A percentile compares a stretch with the other conserved stretches of the same genome.
Conservation (phyloP, 2,113 vertebrate genomes). For the Fukomys damarensis region DNA sequence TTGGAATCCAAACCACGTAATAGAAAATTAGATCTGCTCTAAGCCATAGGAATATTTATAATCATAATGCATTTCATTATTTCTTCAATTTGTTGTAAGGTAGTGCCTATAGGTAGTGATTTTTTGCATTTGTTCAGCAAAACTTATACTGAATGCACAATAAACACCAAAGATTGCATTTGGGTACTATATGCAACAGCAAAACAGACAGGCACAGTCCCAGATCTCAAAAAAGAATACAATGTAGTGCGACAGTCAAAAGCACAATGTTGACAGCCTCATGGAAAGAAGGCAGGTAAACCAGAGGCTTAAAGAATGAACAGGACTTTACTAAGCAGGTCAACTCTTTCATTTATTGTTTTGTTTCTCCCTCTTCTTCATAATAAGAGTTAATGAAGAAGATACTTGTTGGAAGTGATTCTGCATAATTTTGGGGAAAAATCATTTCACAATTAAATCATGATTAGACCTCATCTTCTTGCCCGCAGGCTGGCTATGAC, state of each 20-base stretch:
- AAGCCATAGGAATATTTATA: not conserved
- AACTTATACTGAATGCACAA: not conserved
- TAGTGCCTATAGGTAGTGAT: not conserved
- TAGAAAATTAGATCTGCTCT: constrained; percentile 46
- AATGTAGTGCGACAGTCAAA: not conserved
- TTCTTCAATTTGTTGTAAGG: constrained; percentile 28
- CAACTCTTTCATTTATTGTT: not conserved
- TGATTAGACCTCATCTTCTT: too few relatives aligned
- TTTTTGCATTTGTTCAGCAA: not conserved
- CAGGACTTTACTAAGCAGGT: not conserved
- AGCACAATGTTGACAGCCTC: not conserved
- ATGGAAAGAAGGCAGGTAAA: not conserved
- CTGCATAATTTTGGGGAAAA: too few relatives aligned
- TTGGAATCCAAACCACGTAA: constrained; percentile 39
- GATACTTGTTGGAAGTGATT: not conserved
- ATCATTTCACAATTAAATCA: too few relatives aligned
- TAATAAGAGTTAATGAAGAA: not conserved
- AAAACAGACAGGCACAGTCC: not conserved
- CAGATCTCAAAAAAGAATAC: not conserved
- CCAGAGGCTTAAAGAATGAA: not conserved
- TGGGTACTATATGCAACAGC: not conserved
- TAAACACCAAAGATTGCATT: not conserved
- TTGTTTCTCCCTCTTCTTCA: not conserved
- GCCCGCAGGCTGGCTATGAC: too few relatives aligned
- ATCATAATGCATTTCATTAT: constrained; percentile 2